These are phyloP conservation scores for Poecilia velifera DNA, from an alignment of 2,797 vertebrate species.

Conservation along the genomic window DNA sequence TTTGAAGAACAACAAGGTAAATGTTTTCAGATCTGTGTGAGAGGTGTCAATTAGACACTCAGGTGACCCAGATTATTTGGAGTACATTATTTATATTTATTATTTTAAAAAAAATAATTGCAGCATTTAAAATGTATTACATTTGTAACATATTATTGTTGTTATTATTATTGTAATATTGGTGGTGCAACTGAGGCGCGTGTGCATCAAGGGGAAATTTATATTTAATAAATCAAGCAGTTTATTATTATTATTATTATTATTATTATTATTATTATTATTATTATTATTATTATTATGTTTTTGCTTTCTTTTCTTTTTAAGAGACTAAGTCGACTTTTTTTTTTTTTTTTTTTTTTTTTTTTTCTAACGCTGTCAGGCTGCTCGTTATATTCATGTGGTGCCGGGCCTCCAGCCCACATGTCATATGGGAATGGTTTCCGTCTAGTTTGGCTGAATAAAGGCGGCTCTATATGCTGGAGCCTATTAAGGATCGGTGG, in stretches of 20 bases:
- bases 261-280: too few species aligned
- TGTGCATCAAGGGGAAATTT: not conserved
- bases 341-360: slow-evolving; percentile 1
- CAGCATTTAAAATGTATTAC: not conserved
- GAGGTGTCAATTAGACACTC: not conserved
- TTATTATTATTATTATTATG: too few species aligned
- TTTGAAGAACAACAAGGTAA: slow-evolving; percentile 33
- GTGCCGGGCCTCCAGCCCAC: slow-evolving; percentile 58
- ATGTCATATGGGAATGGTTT: slow-evolving; percentile 75
- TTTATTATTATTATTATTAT: not conserved
- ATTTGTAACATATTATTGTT: not conserved
- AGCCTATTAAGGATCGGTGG: slow-evolving; percentile 68
- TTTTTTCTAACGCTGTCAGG: slow-evolving; percentile 15
- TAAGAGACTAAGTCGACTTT: slow-evolving; percentile 10
- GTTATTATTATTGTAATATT: not conserved
- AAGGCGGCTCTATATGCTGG: slow-evolving; percentile 73
- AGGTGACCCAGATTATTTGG: not conserved
- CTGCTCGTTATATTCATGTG: slow-evolving; percentile 46
- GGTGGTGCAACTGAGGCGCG: too few species aligned
- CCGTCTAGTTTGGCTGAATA: slow-evolving; percentile 67
- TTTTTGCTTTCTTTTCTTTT: slow-evolving; percentile 4
- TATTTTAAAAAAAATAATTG: not conserved
- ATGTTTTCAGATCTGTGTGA: slow-evolving; percentile 8
- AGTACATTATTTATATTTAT: not conserved
- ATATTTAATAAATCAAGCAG: not conserved